phyloP scores from a whole-genome alignment of 2,888 invertebrate genomes.

The Zhengitettix transpicula region DNA sequence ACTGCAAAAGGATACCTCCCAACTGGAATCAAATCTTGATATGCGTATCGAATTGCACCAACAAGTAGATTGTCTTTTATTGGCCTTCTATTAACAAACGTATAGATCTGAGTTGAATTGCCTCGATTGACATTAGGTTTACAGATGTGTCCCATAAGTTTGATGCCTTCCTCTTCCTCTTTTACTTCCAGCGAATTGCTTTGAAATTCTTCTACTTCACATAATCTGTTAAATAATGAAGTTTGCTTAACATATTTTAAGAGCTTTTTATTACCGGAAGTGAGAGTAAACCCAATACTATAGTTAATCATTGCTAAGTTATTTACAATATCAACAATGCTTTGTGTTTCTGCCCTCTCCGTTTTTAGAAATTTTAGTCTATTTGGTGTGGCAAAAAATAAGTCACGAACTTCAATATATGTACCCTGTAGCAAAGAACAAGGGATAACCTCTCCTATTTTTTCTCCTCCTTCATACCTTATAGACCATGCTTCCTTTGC shows the following conservation, averaged over 20 bases:
- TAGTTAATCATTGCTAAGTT: too few relatives aligned
- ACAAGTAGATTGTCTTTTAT: slow-evolving; percentile 10
- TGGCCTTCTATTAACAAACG: slow-evolving; percentile 9
- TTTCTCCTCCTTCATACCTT: slow-evolving; percentile 7
- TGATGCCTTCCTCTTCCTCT: slow-evolving; percentile 4
- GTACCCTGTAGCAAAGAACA: slow-evolving; percentile 5
- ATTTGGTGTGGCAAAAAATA: too few relatives aligned
- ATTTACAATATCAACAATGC: too few relatives aligned
- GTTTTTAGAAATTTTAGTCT: slow-evolving; percentile 10
- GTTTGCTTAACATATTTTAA: slow-evolving; percentile 6
- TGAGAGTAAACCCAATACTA: too few relatives aligned
- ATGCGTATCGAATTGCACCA: slow-evolving; percentile 6
- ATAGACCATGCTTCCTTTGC: slow-evolving; percentile 9
- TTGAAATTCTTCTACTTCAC: slow-evolving; percentile 9
- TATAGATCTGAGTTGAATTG: slow-evolving; percentile 7
- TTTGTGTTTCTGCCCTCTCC: slow-evolving; percentile 6
- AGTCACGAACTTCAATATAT: slow-evolving; percentile 8
- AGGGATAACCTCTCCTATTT: slow-evolving; percentile 5
- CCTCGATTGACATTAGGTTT: slow-evolving; percentile 8
- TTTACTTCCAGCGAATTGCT: slow-evolving; percentile 6
- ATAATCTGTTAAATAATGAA: slow-evolving; percentile 8
- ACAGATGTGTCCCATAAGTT: slow-evolving; percentile 8
- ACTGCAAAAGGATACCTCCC: too few relatives aligned
- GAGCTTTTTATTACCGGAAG: too few relatives aligned
- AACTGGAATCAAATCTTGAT: too few relatives aligned